Percentiles rank a stretch among this genome's conserved stretches.
Evolutionary conservation across 2,113 vertebrate genomes (phyloP).

Genomic region (Zosterops borbonicus): DNA sequence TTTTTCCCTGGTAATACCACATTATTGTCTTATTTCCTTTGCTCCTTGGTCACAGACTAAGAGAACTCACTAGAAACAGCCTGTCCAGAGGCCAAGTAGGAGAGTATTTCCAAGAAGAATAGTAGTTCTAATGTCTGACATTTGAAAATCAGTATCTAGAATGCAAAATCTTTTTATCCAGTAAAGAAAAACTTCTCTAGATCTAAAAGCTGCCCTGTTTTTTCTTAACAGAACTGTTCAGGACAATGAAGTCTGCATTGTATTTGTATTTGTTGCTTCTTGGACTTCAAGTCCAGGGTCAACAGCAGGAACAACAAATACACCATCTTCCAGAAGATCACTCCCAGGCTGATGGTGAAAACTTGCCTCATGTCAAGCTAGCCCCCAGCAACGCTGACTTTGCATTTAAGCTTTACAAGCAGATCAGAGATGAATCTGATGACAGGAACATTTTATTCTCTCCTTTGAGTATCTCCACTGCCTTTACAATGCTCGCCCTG

Average conservation of each 20-base stretch:
- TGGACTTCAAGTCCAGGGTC: slow-evolving; percentile 44
- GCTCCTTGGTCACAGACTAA: not conserved
- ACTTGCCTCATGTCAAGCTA: slow-evolving; percentile 9
- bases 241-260: slow-evolving; percentile 49
- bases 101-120: not conserved
- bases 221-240: slow-evolving; percentile 31
- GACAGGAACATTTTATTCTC: slow-evolving; percentile 84
- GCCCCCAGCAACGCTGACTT: slow-evolving; percentile 77
- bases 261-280: slow-evolving; percentile 53
- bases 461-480: slow-evolving; percentile 81
- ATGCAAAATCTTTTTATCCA: not conserved
- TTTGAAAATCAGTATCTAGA: not conserved
- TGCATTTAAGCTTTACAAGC: slow-evolving; percentile 79
- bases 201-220: not conserved
- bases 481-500: slow-evolving; percentile 79
- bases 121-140: not conserved
- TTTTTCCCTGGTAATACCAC: not conserved
- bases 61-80: not conserved
- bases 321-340: not conserved
- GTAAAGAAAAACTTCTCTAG: not conserved
- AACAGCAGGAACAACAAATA: not conserved
- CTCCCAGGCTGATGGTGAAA: not conserved
- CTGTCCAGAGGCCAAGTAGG: not conserved
- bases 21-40: not conserved
- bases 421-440: not conserved